Evolutionary conservation across 2,113 vertebrate species (phyloP), one percentile per base, ranked within the genome.

Genomic region (Albula glossodonta): DNA sequence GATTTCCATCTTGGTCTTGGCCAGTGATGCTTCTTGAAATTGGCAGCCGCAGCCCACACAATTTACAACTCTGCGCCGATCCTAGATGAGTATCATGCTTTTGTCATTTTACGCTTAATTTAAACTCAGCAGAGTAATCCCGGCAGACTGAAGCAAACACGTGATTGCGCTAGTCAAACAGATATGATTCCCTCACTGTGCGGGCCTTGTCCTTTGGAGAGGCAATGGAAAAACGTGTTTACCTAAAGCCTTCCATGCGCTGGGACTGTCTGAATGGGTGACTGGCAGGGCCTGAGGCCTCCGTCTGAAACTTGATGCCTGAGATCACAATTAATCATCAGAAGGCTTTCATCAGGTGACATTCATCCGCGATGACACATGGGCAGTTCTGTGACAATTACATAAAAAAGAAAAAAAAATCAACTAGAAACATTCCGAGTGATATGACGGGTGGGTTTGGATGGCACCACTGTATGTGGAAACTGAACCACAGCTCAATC

Each of bases 251-350:
- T 70, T 22, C 19, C 22, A 70, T 70, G 22, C 17, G 22, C 63
- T 19, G 22, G 63, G 63, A n/a, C 8, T 70, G 63, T 19, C 19
- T 31, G n/a, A 74, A 31, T n/a, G 6, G n/a, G n/a, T 74, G 70
- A 31, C 22, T 31, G 70, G n/a, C n/a, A 74, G 70, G n/a, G 17
- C 70, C 70, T 74, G 70, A 31, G 70, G 70, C 70, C 22, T 19
- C 63, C 4, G 17, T 70, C 63, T 70, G 63, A 70, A 70, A 70
- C 63, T 5, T n/a, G 19, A 70, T 70, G 17, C 22, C 70, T 31
- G 22, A 31, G 70, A 74, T 74, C 70, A 74, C 70, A 74, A 74
- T 74, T 74, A 74, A 25, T 74, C 70, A 74, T 74, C 22, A 74
- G 5, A 74, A 8, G n/a, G n/a, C 22, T 74, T 74, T 74, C 70